Conservation (phyloP, 2,797 vertebrate species). For the Epinephelus coioides region DNA sequence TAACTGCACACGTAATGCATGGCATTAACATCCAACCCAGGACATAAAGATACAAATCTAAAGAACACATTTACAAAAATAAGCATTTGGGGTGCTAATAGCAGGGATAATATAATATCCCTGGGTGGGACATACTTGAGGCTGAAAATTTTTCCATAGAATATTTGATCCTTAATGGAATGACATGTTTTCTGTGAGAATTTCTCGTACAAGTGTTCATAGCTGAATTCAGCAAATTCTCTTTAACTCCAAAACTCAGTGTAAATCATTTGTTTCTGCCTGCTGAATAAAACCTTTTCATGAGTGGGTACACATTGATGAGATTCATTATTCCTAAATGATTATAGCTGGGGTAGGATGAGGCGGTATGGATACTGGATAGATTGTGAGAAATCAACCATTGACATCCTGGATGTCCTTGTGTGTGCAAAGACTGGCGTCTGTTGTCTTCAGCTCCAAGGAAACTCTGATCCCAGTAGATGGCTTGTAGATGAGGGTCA, state of each 20-base stretch:
- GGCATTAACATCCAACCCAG: background rate
- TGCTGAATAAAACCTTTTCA: background rate
- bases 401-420: slow-evolving; percentile 58
- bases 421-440: slow-evolving; percentile 61
- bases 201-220: background rate
- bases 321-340: background rate
- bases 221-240: background rate
- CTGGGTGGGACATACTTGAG: no score
- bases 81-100: background rate
- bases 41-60: background rate
- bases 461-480: slow-evolving; percentile 74
- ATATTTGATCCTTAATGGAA: background rate
- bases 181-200: no score
- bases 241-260: background rate
- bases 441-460: slow-evolving; percentile 87
- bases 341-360: background rate
- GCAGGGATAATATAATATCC: background rate
- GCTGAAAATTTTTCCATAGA: background rate
- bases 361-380: background rate
- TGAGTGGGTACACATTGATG: background rate
- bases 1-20: slow-evolving; percentile 52
- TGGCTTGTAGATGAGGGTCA: slow-evolving; percentile 89
- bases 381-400: slow-evolving; percentile 76
- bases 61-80: background rate
- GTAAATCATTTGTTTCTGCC: background rate